phyloP scores from a whole-genome alignment of 2,888 invertebrate species.

The Eristalis arbustorum region DNA sequence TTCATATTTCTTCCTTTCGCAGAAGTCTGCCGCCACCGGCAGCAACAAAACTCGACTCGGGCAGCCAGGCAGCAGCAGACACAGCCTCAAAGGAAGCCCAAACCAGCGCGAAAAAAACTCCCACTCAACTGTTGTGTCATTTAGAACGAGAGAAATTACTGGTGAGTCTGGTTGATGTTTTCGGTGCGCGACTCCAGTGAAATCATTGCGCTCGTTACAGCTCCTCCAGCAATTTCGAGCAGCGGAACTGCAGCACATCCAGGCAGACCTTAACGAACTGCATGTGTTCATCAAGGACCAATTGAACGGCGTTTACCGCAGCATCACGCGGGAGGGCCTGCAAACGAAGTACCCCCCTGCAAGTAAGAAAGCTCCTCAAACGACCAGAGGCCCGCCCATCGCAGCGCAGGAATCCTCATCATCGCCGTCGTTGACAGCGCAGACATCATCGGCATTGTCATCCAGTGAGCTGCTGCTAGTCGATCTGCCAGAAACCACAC shows the following conservation, averaged over 20 bases:
- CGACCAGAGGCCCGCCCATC: conserved; percentile 19
- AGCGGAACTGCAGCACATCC: conserved; percentile 57
- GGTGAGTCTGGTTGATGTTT: conserved; percentile 33
- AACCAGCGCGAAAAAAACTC: conserved; percentile 29
- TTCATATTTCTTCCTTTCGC: background rate
- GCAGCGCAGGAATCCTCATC: conserved; percentile 28
- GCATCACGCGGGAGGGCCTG: conserved; percentile 31
- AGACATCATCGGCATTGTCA: conserved; percentile 47
- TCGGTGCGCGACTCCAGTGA: background rate
- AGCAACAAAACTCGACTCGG: conserved; percentile 12
- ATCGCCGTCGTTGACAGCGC: conserved; percentile 37
- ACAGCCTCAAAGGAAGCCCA: conserved; percentile 54
- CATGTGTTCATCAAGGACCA: conserved; percentile 59
- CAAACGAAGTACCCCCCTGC: conserved; percentile 18
- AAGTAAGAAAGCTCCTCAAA: conserved; percentile 31
- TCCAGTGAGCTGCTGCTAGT: conserved; percentile 24
- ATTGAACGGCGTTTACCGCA: conserved; percentile 55
- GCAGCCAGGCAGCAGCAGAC: conserved; percentile 6
- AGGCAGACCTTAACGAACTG: conserved; percentile 53
- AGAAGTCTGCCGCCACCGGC: background rate
- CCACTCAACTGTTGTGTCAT: conserved; percentile 47
- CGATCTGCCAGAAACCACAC: conserved; percentile 17
- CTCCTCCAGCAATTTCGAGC: conserved; percentile 53
- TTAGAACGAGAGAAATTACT: conserved; percentile 59
- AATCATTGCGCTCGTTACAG: background rate